Conservation (phyloP, 2,113 vertebrate species). For the Murina feae region DNA sequence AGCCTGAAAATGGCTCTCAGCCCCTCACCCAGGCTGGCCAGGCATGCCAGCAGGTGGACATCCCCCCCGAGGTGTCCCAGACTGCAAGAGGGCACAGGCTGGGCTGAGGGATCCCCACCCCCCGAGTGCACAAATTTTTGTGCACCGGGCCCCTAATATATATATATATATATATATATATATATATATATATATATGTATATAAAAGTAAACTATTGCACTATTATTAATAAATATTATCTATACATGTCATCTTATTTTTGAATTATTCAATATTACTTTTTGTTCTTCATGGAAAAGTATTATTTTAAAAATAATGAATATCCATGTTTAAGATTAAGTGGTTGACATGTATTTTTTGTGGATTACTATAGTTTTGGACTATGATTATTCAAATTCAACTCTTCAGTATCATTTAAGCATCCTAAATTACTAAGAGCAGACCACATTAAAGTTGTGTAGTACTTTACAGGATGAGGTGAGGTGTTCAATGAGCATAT, state of each 20-base stretch:
- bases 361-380: background rate
- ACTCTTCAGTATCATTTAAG: background rate
- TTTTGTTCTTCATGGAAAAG: background rate
- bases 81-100: too few relatives aligned
- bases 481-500: background rate
- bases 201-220: background rate
- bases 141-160: too few relatives aligned
- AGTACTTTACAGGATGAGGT: too few relatives aligned
- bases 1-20: too few relatives aligned
- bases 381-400: background rate
- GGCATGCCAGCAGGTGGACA: too few relatives aligned
- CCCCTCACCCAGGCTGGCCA: too few relatives aligned
- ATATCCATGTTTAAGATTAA: background rate
- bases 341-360: constrained; percentile 1
- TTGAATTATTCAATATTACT: background rate
- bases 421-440: background rate
- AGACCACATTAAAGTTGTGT: background rate
- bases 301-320: constrained; percentile 11
- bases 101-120: too few relatives aligned
- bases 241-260: background rate
- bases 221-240: background rate
- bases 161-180: too few relatives aligned
- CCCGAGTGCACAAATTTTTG: too few relatives aligned
- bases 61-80: too few relatives aligned
- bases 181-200: too few relatives aligned